Evolutionary conservation across 1,140 invertebrate species (phyloP).

Genomic region (Zelostemma sp.): DNA sequence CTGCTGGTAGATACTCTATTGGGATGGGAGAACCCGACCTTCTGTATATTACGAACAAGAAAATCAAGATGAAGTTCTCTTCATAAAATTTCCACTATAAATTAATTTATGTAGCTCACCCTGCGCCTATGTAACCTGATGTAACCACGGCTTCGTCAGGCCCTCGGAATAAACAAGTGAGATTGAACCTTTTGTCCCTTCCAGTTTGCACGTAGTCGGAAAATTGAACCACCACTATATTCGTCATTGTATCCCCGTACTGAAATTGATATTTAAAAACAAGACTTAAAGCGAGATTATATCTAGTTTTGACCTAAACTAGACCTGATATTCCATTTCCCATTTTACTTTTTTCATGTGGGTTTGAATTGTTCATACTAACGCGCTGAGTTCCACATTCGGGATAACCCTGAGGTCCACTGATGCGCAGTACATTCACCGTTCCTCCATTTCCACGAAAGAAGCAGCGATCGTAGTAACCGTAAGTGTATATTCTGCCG

Average conservation of each 20-base stretch:
- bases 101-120: slow-evolving; percentile 73
- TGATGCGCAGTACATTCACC: slow-evolving; percentile 85
- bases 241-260: slow-evolving; percentile 93
- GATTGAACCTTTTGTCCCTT: slow-evolving; percentile 90
- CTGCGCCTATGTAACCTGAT: slow-evolving; percentile 92
- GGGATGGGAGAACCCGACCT: slow-evolving; percentile 91
- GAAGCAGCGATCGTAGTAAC: slow-evolving; percentile 92
- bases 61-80: not conserved
- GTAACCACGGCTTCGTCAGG: slow-evolving; percentile 93
- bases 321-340: too few relatives aligned
- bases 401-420: slow-evolving; percentile 89
- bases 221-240: slow-evolving; percentile 94
- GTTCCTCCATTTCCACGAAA: slow-evolving; percentile 90
- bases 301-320: too few relatives aligned
- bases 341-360: too few relatives aligned
- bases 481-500: slow-evolving; percentile 91
- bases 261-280: slow-evolving; percentile 67
- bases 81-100: too few relatives aligned
- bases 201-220: slow-evolving; percentile 93
- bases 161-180: slow-evolving; percentile 90
- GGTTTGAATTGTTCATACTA: slow-evolving; percentile 24
- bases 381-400: slow-evolving; percentile 86
- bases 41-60: slow-evolving; percentile 48
- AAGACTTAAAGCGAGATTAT: too few relatives aligned
- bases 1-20: slow-evolving; percentile 90